Evolutionary conservation across 2,888 invertebrate genomes (phyloP).

Genomic region (Congeria kusceri): DNA sequence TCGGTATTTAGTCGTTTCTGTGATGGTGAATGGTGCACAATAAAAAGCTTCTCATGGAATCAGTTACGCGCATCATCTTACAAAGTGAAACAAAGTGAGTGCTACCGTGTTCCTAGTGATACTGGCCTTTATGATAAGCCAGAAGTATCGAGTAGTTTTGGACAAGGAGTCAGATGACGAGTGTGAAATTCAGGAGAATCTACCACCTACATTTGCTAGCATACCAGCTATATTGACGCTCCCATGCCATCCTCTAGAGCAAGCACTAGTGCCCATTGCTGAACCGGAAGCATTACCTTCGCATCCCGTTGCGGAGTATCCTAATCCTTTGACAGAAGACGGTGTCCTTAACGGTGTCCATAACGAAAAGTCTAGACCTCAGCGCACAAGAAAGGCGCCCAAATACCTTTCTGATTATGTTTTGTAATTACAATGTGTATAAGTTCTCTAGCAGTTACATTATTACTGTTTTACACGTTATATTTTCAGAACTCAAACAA

Average conservation of each 20-base stretch:
- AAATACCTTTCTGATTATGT: constrained; percentile 1
- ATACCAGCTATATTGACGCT: constrained; percentile 1
- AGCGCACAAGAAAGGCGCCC: not conserved
- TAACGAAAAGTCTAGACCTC: not conserved
- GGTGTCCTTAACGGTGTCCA: too few species aligned
- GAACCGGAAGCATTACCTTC: not conserved
- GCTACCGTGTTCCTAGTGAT: constrained; percentile 42
- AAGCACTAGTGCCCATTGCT: not conserved
- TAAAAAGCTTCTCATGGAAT: constrained; percentile 56
- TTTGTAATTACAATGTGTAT: too few species aligned
- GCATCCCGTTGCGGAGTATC: not conserved
- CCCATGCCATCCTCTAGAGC: not conserved
- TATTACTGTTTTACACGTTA: too few species aligned
- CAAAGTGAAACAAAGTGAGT: constrained; percentile 54
- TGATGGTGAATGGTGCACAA: constrained; percentile 54
- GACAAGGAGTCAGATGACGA: not conserved
- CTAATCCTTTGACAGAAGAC: too few species aligned
- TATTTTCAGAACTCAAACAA: too few species aligned
- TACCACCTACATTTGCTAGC: not conserved
- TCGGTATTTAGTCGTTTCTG: constrained; percentile 53
- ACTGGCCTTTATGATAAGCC: not conserved
- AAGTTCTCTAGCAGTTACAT: too few species aligned
- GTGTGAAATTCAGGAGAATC: not conserved
- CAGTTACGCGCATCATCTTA: constrained; percentile 55
- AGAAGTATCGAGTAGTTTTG: not conserved